phyloP scores from a whole-genome alignment of 2,797 vertebrate genomes.

The Morus bassanus region DNA sequence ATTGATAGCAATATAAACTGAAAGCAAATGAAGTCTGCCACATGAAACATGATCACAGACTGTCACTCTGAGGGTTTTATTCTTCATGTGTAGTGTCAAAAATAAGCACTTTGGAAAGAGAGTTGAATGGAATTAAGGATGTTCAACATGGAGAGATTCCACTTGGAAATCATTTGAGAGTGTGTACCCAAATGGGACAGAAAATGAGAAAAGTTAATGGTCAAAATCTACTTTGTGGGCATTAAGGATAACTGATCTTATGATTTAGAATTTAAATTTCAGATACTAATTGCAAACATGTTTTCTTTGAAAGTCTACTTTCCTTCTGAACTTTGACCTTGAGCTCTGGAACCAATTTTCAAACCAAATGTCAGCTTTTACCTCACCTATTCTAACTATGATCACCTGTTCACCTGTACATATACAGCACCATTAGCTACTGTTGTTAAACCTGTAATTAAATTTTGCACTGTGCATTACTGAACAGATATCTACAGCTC shows the following conservation, averaged over 20 bases:
- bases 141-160: slow-evolving; percentile 15
- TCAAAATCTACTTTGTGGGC: slow-evolving; percentile 14
- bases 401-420: background rate
- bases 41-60: slow-evolving; percentile 67
- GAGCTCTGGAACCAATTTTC: background rate
- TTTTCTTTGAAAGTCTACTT: background rate
- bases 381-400: background rate
- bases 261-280: background rate
- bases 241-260: background rate
- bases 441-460: background rate
- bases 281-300: background rate
- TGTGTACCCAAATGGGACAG: background rate
- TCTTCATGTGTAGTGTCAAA: slow-evolving; percentile 53
- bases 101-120: slow-evolving; percentile 36
- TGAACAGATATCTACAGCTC: background rate
- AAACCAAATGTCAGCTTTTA: background rate
- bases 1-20: slow-evolving; percentile 64
- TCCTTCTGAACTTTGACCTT: background rate
- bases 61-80: slow-evolving; percentile 61
- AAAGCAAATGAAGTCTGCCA: slow-evolving; percentile 64
- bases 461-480: background rate
- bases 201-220: slow-evolving; percentile 40
- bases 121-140: slow-evolving; percentile 32
- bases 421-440: background rate
- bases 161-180: slow-evolving; percentile 19